These are phyloP conservation scores for Leptonema lineaticorne DNA, from an alignment of 1,140 invertebrate genomes.

Conservation along the genomic window DNA sequence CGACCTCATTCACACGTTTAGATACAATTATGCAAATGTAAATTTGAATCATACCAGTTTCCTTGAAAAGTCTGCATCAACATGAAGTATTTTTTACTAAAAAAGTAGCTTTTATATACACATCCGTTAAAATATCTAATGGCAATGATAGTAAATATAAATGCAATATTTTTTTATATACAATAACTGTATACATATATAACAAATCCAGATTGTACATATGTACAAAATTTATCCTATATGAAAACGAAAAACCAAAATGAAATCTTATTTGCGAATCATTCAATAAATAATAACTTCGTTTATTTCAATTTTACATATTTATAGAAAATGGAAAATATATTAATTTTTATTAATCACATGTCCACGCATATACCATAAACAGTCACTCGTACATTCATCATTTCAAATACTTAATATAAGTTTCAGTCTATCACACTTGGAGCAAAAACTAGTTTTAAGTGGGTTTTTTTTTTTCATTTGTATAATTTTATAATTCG, in stretches of 20 bases:
- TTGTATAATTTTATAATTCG: constrained; percentile 41
- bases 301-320: no score
- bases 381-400: background rate
- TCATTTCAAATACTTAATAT: constrained; percentile 18
- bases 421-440: constrained; percentile 32
- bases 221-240: background rate
- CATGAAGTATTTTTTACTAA: no score
- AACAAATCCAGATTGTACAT: background rate
- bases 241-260: background rate
- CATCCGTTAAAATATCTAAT: background rate
- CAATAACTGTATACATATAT: background rate
- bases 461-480: background rate
- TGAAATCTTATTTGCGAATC: background rate
- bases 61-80: no score
- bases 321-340: background rate
- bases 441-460: background rate
- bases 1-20: no score
- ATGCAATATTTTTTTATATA: background rate
- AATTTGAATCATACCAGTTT: no score
- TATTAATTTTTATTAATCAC: background rate
- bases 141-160: background rate
- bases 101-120: no score
- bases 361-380: background rate
- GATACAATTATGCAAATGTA: no score
- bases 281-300: background rate